Evolutionary conservation across 2,797 vertebrate species (phyloP).

Genomic region (Sitta carolinensis): DNA sequence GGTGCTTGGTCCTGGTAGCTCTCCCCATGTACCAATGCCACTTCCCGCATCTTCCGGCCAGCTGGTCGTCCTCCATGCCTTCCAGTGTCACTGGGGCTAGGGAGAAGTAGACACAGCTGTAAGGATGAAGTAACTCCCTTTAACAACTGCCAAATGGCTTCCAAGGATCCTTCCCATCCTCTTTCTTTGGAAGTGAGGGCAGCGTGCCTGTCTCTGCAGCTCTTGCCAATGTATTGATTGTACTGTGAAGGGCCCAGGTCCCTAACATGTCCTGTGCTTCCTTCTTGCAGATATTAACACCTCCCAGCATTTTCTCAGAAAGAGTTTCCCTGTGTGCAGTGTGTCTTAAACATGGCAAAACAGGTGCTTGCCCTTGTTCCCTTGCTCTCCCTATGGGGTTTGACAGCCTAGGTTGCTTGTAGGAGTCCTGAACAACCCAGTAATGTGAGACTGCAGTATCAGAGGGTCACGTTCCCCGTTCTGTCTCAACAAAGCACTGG

Average conservation of each 20-base stretch:
- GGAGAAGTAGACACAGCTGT: neutral
- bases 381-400: rapidly evolving
- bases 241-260: rapidly evolving
- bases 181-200: neutral
- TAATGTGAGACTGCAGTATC: neutral
- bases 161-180: neutral
- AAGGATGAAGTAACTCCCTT: neutral
- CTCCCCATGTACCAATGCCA: neutral
- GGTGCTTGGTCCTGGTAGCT: neutral
- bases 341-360: neutral
- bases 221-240: neutral
- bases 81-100: rapidly evolving
- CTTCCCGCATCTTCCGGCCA: neutral
- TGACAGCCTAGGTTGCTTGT: neutral
- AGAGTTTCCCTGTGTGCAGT: neutral
- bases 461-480: neutral
- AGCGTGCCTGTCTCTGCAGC: neutral
- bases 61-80: neutral
- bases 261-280: rapidly evolving
- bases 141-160: rapidly evolving
- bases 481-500: neutral
- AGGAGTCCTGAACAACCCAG: neutral
- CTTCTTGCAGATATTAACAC: neutral
- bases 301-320: neutral
- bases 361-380: neutral